Evolutionary conservation across 2,797 vertebrate genomes (phyloP).

Genomic region (Ciconia nigra): DNA sequence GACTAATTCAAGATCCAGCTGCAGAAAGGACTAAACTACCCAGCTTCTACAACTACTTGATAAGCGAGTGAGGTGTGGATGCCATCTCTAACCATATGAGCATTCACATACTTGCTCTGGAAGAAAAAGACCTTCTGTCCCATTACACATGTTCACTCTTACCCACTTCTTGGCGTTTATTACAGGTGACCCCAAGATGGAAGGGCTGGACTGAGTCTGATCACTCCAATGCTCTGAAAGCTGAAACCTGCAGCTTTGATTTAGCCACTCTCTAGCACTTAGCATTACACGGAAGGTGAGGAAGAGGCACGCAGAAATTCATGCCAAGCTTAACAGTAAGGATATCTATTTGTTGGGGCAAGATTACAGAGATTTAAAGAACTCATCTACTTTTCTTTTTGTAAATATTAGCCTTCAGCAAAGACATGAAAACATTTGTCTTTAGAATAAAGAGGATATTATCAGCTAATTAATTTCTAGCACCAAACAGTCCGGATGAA

Average conservation of each 20-base stretch:
- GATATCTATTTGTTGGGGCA: not conserved
- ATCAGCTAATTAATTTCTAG: constrained; percentile 35
- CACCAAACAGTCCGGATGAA: not conserved
- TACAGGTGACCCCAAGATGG: not conserved
- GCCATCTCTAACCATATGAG: not conserved
- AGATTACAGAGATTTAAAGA: constrained; percentile 1
- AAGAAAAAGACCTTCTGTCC: not conserved
- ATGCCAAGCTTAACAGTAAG: not conserved
- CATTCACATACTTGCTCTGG: not conserved
- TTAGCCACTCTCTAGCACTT: not conserved
- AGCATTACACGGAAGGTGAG: not conserved
- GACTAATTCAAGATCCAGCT: not conserved
- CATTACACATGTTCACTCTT: not conserved
- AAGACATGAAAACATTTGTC: constrained; percentile 28
- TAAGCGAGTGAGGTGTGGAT: not conserved
- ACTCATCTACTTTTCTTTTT: not conserved
- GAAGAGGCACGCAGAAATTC: not conserved
- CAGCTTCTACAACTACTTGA: not conserved
- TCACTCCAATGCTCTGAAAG: not conserved
- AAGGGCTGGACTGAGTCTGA: not conserved
- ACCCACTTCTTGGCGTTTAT: not conserved
- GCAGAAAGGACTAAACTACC: not conserved
- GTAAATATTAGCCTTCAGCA: constrained; percentile 40
- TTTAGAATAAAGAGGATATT: not conserved
- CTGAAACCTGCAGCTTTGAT: not conserved